Evolutionary conservation across 2,797 vertebrate species (phyloP).

Genomic region (Borostomias antarcticus): DNA sequence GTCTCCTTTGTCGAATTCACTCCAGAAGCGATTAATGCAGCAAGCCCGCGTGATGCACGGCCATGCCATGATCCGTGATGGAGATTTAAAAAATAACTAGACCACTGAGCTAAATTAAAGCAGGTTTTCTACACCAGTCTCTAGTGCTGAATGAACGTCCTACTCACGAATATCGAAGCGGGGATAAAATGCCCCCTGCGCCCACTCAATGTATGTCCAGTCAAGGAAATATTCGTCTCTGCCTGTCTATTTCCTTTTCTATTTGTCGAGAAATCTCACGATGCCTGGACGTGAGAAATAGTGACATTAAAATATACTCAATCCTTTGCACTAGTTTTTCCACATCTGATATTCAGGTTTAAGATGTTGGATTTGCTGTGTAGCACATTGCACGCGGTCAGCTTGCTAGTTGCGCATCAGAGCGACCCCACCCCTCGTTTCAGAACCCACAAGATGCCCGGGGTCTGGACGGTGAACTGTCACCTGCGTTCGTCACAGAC

Average conservation of each 20-base stretch:
- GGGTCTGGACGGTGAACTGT: slow-evolving; percentile 67
- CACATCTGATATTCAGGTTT: slow-evolving; percentile 47
- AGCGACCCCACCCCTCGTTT: slow-evolving; percentile 75
- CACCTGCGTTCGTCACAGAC: slow-evolving; percentile 80
- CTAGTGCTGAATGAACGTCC: slow-evolving; percentile 31
- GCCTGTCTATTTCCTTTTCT: slow-evolving; percentile 25
- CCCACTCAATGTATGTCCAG: slow-evolving; percentile 35
- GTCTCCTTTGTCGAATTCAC: slow-evolving; percentile 95
- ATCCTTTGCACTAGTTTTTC: slow-evolving; percentile 11
- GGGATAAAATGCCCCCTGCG: slow-evolving; percentile 17
- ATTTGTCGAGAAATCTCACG: slow-evolving; percentile 8
- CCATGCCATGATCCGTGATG: slow-evolving; percentile 87
- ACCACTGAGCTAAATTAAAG: slow-evolving; percentile 1
- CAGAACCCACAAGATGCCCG: slow-evolving; percentile 60
- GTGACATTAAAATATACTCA: not conserved
- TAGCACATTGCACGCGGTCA: slow-evolving; percentile 48
- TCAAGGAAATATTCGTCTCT: slow-evolving; percentile 34
- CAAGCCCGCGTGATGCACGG: slow-evolving; percentile 97
- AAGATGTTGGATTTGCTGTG: slow-evolving; percentile 41
- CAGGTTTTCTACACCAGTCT: not conserved
- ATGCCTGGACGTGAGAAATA: slow-evolving; percentile 18
- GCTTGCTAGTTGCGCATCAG: slow-evolving; percentile 62
- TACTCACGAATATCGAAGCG: slow-evolving; percentile 54
- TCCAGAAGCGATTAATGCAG: slow-evolving; percentile 98
- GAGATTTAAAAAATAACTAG: slow-evolving; percentile 26